Conservation (phyloP, 2,888 invertebrate species). For the Drosophila quasianomalipes region DNA sequence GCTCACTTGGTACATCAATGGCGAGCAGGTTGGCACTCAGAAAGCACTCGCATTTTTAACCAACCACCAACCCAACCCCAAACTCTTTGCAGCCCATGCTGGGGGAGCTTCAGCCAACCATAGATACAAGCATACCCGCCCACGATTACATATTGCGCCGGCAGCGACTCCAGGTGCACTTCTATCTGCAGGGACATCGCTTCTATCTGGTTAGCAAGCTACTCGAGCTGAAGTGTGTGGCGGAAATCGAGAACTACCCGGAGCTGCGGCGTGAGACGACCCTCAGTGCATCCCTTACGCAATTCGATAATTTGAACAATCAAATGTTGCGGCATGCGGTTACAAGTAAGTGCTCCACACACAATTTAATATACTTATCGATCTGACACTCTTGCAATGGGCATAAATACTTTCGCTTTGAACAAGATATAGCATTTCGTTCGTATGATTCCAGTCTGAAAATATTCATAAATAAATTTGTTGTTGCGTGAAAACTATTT, state of each 20-base stretch:
- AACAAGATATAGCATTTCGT: neutral
- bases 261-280: conserved; percentile 82
- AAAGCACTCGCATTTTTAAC: neutral
- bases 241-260: conserved; percentile 85
- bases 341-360: conserved; percentile 62
- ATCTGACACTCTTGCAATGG: neutral
- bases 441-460: neutral
- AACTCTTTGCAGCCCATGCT: conserved; percentile 75
- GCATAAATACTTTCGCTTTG: neutral
- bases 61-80: neutral
- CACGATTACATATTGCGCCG: conserved; percentile 84
- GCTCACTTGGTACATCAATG: conserved; percentile 85
- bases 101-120: conserved; percentile 83
- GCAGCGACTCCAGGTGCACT: conserved; percentile 84
- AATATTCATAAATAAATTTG: neutral
- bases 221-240: conserved; percentile 84
- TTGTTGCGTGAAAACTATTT: neutral
- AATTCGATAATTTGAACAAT: conserved; percentile 84
- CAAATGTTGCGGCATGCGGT: conserved; percentile 84
- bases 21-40: conserved; percentile 82
- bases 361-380: neutral
- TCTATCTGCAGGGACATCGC: conserved; percentile 84
- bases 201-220: conserved; percentile 82
- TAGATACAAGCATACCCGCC: conserved; percentile 83
- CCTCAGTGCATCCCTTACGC: conserved; percentile 81